Base-by-base conservation (phyloP, 1,140 invertebrate species). In the Acromyrmex heyeri region DNA sequence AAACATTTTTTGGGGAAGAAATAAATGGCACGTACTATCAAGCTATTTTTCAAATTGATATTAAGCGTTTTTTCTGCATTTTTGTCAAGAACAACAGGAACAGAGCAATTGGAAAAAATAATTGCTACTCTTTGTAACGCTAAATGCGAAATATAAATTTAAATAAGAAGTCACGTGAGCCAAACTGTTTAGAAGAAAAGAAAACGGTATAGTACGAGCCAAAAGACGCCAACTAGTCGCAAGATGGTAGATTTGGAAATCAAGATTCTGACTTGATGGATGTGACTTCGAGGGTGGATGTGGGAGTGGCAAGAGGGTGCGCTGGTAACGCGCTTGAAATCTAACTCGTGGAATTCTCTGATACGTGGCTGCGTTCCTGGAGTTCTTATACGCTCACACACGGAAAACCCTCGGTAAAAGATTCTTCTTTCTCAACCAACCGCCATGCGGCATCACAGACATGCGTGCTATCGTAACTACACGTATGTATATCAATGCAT, bases 251-350 rank as follows among this genome's bases (percentile, higher is more conserved):
- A 77, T 88, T 90, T 82, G 86, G 27, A 90, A 90, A 90, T 90
- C 81, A 81, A 88, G 89, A 89, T 90, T 87, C 88, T 69, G 67
- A 34, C 67, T 77, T 90, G 89, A 90, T 90, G 82, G 82, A 90
- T 90, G 81, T 48, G 85, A 87, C 75, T 59, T 83, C 67, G 48
- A 67, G 88, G 89, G 73, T 89, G 88, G 79, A 55, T 59, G 55
- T 88, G 88, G 89, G 89, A 90, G 89, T 90, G 89, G 88, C 89
- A 81, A 78, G 81, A 90, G 88, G 88, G 88, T 89, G 78, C 85
- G 88, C 77, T 86, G 87, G 55, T 81, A 89, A 81, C 88, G 85
- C 30, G 50, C 67, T 70, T 85, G 76, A 83, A 61, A 75, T 65
- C 87, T 53, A 62, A 57, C 61, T 34, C 87, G 44, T 86, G 82